Percentiles rank a stretch among this genome's conserved stretches.
phyloP scores from a whole-genome alignment of 2,888 invertebrate species.

The Apamea crenata region DNA sequence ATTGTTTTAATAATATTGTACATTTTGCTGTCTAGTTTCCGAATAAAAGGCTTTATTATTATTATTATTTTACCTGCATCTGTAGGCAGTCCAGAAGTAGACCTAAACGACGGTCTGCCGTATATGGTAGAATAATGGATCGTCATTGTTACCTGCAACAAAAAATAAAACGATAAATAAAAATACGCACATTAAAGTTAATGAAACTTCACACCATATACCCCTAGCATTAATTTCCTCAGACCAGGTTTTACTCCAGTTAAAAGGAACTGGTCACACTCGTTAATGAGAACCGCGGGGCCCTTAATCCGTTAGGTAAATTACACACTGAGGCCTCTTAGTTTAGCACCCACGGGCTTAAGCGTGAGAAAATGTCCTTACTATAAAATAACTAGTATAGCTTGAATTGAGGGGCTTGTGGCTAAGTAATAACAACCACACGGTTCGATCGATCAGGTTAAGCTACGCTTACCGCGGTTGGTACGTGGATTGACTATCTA shows the following conservation, averaged over 20 bases:
- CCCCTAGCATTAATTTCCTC: slow-evolving; percentile 5
- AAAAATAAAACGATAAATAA: neutral
- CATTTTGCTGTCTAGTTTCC: too few species aligned
- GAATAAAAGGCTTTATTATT: too few species aligned
- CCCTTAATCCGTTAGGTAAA: slow-evolving; percentile 28
- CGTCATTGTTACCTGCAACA: slow-evolving; percentile 52
- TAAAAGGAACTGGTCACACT: slow-evolving; percentile 13
- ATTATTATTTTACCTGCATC: slow-evolving; percentile 3
- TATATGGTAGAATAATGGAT: too few species aligned
- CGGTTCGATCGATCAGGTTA: too few species aligned
- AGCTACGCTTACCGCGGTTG: too few species aligned
- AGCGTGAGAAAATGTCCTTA: slow-evolving; percentile 28
- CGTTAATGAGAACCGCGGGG: slow-evolving; percentile 9
- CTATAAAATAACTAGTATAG: neutral
- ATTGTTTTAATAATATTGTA: too few species aligned
- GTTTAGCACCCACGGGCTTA: slow-evolving; percentile 22
- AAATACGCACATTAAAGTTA: neutral
- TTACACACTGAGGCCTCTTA: slow-evolving; percentile 12
- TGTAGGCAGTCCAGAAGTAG: too few species aligned
- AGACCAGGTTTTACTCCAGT: slow-evolving; percentile 9
- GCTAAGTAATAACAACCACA: too few species aligned
- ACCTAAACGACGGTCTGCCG: neutral
- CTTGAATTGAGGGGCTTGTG: neutral
- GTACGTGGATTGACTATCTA: too few species aligned
- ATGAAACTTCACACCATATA: slow-evolving; percentile 3